Evolutionary conservation across 2,797 vertebrate genomes (phyloP).

Genomic region (Myotis daubentonii): DNA sequence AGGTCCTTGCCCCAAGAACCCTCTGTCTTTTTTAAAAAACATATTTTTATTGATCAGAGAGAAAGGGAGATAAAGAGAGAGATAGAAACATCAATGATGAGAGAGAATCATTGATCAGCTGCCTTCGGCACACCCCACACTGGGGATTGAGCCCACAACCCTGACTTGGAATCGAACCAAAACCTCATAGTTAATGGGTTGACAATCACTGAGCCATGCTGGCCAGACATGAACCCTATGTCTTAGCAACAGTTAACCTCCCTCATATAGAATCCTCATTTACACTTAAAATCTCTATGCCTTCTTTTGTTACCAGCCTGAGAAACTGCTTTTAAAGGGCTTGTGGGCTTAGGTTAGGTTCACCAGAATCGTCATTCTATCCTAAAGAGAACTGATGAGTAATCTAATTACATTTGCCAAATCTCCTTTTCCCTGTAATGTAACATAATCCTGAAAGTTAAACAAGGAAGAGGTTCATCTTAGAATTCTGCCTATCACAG

Average conservation of each 20-base stretch:
- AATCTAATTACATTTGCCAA: not conserved
- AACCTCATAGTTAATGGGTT: too few species aligned
- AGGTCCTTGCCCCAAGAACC: not conserved
- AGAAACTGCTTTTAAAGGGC: not conserved
- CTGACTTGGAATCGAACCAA: too few species aligned
- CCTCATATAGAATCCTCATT: not conserved
- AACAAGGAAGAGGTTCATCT: not conserved
- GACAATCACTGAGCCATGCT: too few species aligned
- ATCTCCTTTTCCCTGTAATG: not conserved
- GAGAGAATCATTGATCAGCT: too few species aligned
- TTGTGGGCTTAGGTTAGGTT: not conserved
- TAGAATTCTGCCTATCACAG: not conserved
- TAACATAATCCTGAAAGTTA: not conserved
- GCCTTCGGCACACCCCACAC: too few species aligned
- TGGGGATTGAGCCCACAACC: too few species aligned
- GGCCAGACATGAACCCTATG: too few species aligned
- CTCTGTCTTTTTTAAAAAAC: too few species aligned
- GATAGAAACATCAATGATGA: too few species aligned
- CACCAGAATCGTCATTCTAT: not conserved
- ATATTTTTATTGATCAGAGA: too few species aligned
- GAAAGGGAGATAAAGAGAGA: too few species aligned
- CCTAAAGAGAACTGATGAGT: not conserved
- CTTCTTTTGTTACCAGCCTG: not conserved
- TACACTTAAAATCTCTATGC: not conserved
- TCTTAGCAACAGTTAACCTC: not conserved